phyloP scores from a whole-genome alignment of 1,140 invertebrate genomes.

The Heliconius hewitsoni region DNA sequence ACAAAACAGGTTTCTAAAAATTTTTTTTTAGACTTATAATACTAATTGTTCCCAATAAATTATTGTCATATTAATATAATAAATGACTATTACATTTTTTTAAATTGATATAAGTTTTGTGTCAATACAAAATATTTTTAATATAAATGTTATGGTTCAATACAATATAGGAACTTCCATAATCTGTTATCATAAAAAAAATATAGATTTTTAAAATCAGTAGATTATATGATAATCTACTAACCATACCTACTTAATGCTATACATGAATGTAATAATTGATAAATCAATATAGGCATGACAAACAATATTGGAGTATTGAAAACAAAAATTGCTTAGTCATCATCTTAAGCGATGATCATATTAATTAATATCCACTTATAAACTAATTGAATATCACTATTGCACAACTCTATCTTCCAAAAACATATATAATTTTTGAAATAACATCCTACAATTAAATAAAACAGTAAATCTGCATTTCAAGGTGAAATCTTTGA shows the following conservation, averaged over 20 bases:
- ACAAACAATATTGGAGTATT: constrained; percentile 15
- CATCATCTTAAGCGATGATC: constrained; percentile 3
- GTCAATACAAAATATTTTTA: not conserved
- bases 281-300: not conserved
- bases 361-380: constrained; percentile 11
- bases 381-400: constrained; percentile 8
- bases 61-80: not conserved
- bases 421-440: not conserved
- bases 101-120: not conserved
- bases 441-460: constrained; percentile 12
- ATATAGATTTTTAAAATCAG: not conserved
- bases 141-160: not conserved
- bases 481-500: constrained; percentile 56
- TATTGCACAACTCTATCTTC: not conserved
- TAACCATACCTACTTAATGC: not conserved
- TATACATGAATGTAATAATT: not conserved
- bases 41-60: constrained; percentile 14
- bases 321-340: constrained; percentile 23
- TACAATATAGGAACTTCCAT: constrained; percentile 1
- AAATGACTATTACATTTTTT: not conserved
- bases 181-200: not conserved
- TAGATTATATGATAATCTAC: constrained; percentile 5
- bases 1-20: not conserved
- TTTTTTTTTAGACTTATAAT: not conserved
- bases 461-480: constrained; percentile 37